A percentile compares a stretch with the other conserved stretches of the same genome.
Evolutionary conservation across 2,888 invertebrate genomes (phyloP).

Genomic region (Pandemis heparana): DNA sequence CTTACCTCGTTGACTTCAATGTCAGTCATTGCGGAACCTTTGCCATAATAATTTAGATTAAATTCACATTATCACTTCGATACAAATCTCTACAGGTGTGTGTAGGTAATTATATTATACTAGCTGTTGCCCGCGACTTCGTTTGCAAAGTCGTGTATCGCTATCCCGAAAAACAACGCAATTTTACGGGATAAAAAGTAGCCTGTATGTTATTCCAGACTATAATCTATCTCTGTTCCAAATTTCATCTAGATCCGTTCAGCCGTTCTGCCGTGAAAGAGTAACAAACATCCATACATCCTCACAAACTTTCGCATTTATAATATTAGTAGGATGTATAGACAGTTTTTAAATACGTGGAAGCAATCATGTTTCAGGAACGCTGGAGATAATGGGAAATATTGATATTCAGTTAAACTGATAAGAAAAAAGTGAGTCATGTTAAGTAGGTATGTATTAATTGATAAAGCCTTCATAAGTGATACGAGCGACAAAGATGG

Average conservation of each 20-base stretch:
- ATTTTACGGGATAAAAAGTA: no score
- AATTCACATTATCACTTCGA: conserved; percentile 16
- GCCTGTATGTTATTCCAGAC: no score
- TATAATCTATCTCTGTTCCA: no score
- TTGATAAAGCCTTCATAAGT: neutral
- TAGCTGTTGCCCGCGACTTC: no score
- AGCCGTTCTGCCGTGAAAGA: no score
- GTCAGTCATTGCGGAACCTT: neutral
- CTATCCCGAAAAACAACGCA: no score
- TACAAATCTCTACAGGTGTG: neutral
- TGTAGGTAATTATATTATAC: neutral
- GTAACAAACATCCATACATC: no score
- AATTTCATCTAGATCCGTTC: no score
- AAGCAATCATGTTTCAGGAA: neutral
- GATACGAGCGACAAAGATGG: neutral
- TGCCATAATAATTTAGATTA: neutral
- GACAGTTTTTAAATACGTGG: conserved; percentile 6
- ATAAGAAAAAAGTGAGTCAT: neutral
- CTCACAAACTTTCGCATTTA: no score
- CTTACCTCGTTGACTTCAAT: neutral
- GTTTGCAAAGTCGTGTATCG: no score
- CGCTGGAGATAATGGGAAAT: conserved; percentile 8
- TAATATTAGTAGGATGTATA: no score
- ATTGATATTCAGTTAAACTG: conserved; percentile 2
- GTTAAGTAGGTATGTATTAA: neutral